Evolutionary conservation across 2,797 vertebrate species (phyloP).

Genomic region (Myiotriccus ornatus): DNA sequence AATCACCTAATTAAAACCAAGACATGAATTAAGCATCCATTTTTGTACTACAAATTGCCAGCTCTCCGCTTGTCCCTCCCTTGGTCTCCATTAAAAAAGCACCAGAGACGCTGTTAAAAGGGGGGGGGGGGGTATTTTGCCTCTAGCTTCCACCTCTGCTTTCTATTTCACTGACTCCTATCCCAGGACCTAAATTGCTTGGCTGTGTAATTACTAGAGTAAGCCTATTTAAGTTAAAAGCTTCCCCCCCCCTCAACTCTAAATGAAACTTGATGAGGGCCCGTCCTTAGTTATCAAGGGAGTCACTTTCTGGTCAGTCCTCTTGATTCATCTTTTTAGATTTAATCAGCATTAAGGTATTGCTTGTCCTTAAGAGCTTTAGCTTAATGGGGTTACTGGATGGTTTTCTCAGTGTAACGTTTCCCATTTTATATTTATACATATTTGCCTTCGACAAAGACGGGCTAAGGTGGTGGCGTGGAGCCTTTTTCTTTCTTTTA

Average conservation of each 20-base stretch:
- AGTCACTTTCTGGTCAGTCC: conserved; percentile 91
- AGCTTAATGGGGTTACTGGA: conserved; percentile 97
- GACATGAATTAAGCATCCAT: conserved; percentile 82
- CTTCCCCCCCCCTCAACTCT: conserved; percentile 74
- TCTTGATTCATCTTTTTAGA: conserved; percentile 96
- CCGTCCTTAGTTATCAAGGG: conserved; percentile 90
- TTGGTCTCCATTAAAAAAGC: conserved; percentile 82
- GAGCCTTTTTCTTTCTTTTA: conserved; percentile 49
- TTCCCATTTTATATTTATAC: conserved; percentile 79
- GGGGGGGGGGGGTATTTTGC: conserved; percentile 74
- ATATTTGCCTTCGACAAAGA: conserved; percentile 90
- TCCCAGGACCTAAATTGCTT: conserved; percentile 89
- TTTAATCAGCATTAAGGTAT: conserved; percentile 97
- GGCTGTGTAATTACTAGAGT: conserved; percentile 95
- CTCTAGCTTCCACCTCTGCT: conserved; percentile 82
- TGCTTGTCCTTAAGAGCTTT: conserved; percentile 97
- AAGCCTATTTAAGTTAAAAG: conserved; percentile 97
- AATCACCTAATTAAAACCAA: conserved; percentile 84
- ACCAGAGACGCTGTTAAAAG: conserved; percentile 77
- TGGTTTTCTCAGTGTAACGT: conserved; percentile 86
- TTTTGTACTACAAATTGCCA: conserved; percentile 80
- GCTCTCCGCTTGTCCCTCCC: conserved; percentile 75
- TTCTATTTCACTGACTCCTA: conserved; percentile 85
- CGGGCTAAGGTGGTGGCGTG: conserved; percentile 67
- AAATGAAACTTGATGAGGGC: conserved; percentile 97